Evolutionary conservation across 2,888 invertebrate species (phyloP).

Genomic region (Gerosis bhagava): DNA sequence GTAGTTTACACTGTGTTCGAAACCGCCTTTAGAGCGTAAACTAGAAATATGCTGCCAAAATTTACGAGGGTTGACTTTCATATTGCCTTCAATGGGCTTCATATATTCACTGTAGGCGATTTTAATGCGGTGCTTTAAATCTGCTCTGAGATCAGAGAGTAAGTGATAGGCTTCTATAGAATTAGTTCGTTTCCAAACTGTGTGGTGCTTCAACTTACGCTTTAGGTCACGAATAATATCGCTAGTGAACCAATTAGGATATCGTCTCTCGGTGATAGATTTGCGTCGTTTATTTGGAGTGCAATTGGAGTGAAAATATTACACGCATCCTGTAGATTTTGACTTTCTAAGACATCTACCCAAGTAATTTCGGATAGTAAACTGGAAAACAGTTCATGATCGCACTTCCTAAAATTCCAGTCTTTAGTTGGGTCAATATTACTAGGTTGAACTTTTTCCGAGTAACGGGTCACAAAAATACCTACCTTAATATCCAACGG

Average conservation of each 20-base stretch:
- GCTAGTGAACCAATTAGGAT: not conserved
- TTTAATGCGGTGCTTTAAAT: not conserved
- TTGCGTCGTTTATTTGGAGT: not conserved
- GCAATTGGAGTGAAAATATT: not conserved
- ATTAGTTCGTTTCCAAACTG: not conserved
- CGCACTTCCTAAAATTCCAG: not conserved
- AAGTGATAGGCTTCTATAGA: not conserved
- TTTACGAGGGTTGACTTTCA: not conserved
- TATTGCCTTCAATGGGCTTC: not conserved
- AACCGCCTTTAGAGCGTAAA: not conserved
- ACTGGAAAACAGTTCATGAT: not conserved
- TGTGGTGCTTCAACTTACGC: not conserved
- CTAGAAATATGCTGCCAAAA: not conserved
- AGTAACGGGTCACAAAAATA: not conserved
- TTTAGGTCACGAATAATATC: not conserved
- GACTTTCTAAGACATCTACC: not conserved
- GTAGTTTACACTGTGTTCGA: not conserved
- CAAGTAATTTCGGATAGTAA: not conserved
- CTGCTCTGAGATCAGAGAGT: not conserved
- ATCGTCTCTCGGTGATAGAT: not conserved
- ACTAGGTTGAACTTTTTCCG: not conserved
- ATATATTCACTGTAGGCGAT: not conserved
- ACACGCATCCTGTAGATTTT: not conserved
- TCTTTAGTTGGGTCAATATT: not conserved
- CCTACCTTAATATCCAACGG: not conserved